Evolutionary conservation across 2,888 invertebrate species (phyloP).

Genomic region (Tenthredo distinguenda): DNA sequence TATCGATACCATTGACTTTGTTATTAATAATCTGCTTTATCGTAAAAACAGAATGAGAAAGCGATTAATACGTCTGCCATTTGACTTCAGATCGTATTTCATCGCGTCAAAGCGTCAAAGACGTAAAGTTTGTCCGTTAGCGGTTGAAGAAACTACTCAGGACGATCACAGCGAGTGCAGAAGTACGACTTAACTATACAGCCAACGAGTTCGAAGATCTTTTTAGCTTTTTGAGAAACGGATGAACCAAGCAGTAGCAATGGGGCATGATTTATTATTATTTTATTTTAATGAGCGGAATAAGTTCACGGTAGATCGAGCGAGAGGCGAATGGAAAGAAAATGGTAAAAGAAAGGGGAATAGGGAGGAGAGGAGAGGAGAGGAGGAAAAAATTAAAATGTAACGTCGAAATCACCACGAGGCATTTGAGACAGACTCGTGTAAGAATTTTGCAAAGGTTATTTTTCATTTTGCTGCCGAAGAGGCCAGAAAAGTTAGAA

Average conservation of each 20-base stretch:
- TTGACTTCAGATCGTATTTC: neutral
- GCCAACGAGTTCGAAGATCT: neutral
- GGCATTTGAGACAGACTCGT: constrained; percentile 49
- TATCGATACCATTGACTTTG: neutral
- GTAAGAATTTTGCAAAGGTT: constrained; percentile 51
- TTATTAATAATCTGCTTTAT: neutral
- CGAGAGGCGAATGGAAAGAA: constrained; percentile 29
- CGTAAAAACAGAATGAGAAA: too few species aligned
- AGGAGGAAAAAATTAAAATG: constrained; percentile 47
- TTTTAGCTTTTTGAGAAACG: constrained; percentile 13
- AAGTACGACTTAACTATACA: neutral
- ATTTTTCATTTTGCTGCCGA: constrained; percentile 53
- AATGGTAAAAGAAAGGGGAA: constrained; percentile 26
- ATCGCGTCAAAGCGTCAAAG: neutral
- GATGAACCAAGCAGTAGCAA: constrained; percentile 14
- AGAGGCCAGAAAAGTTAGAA: constrained; percentile 52
- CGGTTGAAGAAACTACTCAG: neutral
- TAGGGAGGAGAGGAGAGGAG: neutral
- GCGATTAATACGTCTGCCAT: neutral
- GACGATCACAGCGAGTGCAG: neutral
- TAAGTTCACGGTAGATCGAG: constrained; percentile 43
- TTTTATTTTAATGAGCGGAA: constrained; percentile 55
- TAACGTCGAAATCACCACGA: constrained; percentile 38
- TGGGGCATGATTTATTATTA: constrained; percentile 53
- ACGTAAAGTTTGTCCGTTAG: constrained; percentile 13